phyloP scores from a whole-genome alignment of 2,888 invertebrate genomes.

The Danaus chrysippus region DNA sequence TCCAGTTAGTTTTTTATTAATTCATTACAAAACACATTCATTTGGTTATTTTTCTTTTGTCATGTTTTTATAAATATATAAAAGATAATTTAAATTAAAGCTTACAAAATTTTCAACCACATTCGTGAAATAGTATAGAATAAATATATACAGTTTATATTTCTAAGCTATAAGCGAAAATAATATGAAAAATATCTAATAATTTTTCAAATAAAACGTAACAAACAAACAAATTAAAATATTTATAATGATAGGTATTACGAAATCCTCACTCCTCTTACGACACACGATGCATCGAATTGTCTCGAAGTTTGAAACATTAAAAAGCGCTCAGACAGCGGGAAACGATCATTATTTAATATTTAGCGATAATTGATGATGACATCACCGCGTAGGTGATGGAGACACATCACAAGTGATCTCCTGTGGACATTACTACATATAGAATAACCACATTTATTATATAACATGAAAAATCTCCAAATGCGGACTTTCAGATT shows the following conservation, averaged over 20 bases:
- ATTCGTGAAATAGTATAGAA: no score
- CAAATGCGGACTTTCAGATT: no score
- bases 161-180: no score
- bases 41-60: no score
- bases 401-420: conserved; percentile 22
- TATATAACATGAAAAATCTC: no score
- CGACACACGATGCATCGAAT: conserved; percentile 1
- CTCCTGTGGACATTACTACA: conserved; percentile 9
- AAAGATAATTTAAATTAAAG: no score
- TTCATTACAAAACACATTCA: no score
- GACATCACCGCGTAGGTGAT: conserved; percentile 34
- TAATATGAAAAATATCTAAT: no score
- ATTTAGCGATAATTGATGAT: conserved; percentile 20
- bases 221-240: conserved; percentile 19
- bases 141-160: no score
- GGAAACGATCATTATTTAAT: conserved; percentile 27
- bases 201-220: neutral
- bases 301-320: neutral
- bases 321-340: conserved; percentile 9
- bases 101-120: no score
- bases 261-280: neutral
- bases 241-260: conserved; percentile 11
- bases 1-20: no score
- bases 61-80: no score
- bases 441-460: conserved; percentile 10